These are phyloP conservation scores for Muschampia plurimacula DNA, from an alignment of 2,888 invertebrate genomes.

Conservation along the genomic window DNA sequence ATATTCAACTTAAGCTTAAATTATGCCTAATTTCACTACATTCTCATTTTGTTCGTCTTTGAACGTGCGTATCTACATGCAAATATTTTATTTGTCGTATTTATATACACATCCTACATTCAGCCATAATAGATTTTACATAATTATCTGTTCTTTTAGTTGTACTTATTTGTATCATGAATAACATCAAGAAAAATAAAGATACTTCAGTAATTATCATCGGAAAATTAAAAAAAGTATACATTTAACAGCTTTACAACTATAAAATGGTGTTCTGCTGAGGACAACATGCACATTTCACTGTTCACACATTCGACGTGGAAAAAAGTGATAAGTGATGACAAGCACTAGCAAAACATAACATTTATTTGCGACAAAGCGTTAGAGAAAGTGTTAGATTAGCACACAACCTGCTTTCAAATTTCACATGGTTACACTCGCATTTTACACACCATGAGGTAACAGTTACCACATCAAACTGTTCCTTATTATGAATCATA, in stretches of 20 bases:
- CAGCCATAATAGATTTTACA: too few species aligned
- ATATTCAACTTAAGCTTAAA: background rate
- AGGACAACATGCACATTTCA: background rate
- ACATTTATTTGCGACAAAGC: background rate
- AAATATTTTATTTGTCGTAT: too few species aligned
- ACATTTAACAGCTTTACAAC: background rate
- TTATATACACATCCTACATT: background rate
- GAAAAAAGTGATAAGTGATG: conserved; percentile 9
- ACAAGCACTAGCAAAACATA: conserved; percentile 5
- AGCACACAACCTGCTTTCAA: background rate
- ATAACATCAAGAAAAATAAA: too few species aligned
- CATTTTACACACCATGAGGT: background rate
- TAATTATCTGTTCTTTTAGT: too few species aligned
- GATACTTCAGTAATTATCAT: background rate
- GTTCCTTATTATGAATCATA: too few species aligned
- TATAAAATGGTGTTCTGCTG: conserved; percentile 4
- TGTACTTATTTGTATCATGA: too few species aligned
- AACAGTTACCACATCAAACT: background rate
- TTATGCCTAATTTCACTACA: background rate
- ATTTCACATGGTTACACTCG: conserved; percentile 17
- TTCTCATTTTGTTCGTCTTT: background rate
- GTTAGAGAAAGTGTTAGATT: conserved; percentile 7
- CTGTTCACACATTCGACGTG: conserved; percentile 19
- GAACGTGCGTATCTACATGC: too few species aligned
- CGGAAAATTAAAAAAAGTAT: background rate